phyloP scores from a whole-genome alignment of 2,888 invertebrate genomes.

The Metellina segmentata region DNA sequence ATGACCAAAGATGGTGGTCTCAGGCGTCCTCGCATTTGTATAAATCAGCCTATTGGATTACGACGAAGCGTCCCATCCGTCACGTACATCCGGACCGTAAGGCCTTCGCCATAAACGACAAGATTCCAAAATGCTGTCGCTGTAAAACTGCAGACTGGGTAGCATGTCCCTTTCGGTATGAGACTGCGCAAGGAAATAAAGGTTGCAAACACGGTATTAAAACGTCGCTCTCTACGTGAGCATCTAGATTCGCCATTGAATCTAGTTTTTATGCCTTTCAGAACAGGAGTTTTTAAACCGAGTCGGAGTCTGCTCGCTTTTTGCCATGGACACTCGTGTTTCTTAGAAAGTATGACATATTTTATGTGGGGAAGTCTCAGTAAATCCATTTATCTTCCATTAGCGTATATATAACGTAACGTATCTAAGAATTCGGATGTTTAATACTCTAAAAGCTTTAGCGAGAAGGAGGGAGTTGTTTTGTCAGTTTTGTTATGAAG shows the following conservation, averaged over 20 bases:
- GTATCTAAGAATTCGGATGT: slow-evolving; percentile 22
- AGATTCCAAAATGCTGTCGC: slow-evolving; percentile 63
- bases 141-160: slow-evolving; percentile 41
- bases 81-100: slow-evolving; percentile 40
- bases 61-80: slow-evolving; percentile 2
- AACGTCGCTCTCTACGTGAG: slow-evolving; percentile 54
- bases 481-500: neutral
- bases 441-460: slow-evolving; percentile 46
- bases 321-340: too few species aligned
- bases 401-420: slow-evolving; percentile 31
- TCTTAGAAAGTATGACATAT: neutral
- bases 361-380: slow-evolving; percentile 1
- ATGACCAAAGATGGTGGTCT: slow-evolving; percentile 29
- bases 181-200: slow-evolving; percentile 33
- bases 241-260: slow-evolving; percentile 22
- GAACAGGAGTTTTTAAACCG: slow-evolving; percentile 35
- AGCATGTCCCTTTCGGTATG: neutral
- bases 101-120: slow-evolving; percentile 57
- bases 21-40: neutral
- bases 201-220: slow-evolving; percentile 49
- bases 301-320: neutral
- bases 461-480: neutral
- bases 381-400: slow-evolving; percentile 50
- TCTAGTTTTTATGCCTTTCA: slow-evolving; percentile 60
- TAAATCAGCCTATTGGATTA: slow-evolving; percentile 36